Evolutionary conservation across 1,140 invertebrate species (phyloP), one percentile per base, ranked within the genome.

Genomic region (Eulimnadia texana): DNA sequence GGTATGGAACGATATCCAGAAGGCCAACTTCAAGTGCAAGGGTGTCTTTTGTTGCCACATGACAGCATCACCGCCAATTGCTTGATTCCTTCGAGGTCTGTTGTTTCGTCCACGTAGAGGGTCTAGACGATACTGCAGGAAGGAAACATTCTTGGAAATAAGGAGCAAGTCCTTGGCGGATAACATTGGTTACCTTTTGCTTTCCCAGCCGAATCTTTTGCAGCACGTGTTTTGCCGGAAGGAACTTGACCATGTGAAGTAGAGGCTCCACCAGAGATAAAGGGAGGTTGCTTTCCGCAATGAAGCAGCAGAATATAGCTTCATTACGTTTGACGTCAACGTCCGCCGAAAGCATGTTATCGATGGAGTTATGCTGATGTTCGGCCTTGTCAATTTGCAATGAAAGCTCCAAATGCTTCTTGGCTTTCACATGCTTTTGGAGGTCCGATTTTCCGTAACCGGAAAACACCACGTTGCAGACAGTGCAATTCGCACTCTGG

Each of bases 221-320:
- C n/a, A 58, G 28, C 2, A 49, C 27, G 19, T 28, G 10, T 49
- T 29, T 11, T 20, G 22, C 9, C 16, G 56, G 25, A n/a, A 58
- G n/a, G 11, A 24, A n/a, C n/a, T 50, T 2, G 13, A 58, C 13
- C 2, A 58, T 9, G 3, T 2, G n/a, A 16, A 58, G 6, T 0
- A 58, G 33, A 11, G 19, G 11, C 3, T 58, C 56, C 2, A 58
- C n/a, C 25, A 58, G 23, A 13, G n/a, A 22, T 11, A 58, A 11
- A n/a, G 56, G 22, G 24, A 58, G 23, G 27, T 49, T 58, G 22
- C 33, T 49, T 42, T 58, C 56, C 24, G 42, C n/a, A 42, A 58
- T 2, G 33, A 58, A 58, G 22, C 2, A 20, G 10, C 27, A 29
- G 9, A 58, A 16, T 10, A 19, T 16, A 24, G 28, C 27, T 58